phyloP scores from a whole-genome alignment of 1,140 invertebrate species.

The Semibalanus balanoides region DNA sequence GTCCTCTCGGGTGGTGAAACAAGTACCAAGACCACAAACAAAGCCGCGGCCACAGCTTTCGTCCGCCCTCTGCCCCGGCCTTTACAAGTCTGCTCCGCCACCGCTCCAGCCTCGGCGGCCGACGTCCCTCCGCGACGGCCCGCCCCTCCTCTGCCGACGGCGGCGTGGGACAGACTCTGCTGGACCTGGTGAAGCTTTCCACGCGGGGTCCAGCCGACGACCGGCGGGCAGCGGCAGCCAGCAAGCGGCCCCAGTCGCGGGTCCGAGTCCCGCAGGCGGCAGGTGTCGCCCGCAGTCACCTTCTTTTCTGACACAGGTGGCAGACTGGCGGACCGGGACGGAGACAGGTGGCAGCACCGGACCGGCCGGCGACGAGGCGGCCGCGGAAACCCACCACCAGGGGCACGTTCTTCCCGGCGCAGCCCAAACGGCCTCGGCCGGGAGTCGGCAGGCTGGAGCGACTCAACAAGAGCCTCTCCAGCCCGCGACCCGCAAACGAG shows the following conservation, averaged over 20 bases:
- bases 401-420: not conserved
- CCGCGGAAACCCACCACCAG: not conserved
- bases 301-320: not conserved
- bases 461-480: not conserved
- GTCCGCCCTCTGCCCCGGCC: no score
- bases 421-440: not conserved
- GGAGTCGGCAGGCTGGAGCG: not conserved
- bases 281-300: not conserved
- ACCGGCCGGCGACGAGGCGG: no score
- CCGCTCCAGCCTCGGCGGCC: no score
- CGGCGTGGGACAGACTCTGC: not conserved
- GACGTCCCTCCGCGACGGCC: no score
- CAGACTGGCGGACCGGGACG: not conserved
- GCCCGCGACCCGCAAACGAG: not conserved
- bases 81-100: no score
- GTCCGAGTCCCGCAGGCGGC: no score
- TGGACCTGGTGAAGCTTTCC: not conserved
- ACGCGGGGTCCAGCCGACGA: not conserved
- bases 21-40: no score
- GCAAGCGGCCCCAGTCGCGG: no score
- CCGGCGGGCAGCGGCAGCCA: not conserved
- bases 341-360: no score
- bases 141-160: no score
- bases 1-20: no score
- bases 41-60: no score